A percentile compares a stretch with the other conserved stretches of the same genome.
Conservation (phyloP, 1,140 invertebrate genomes). For the Holotrichia oblita region DNA sequence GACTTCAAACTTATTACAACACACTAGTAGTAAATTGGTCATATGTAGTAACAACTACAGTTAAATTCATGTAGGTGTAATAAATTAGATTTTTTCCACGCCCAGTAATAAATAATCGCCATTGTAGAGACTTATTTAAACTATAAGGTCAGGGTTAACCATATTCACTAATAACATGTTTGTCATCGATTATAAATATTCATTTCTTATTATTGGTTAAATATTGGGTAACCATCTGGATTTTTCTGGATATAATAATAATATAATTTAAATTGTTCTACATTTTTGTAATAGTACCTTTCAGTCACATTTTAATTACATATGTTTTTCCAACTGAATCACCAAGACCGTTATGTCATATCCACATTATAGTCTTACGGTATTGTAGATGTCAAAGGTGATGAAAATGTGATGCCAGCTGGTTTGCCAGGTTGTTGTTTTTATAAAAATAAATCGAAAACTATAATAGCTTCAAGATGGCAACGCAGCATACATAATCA, state of each 20-base stretch:
- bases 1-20: too few species aligned
- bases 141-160: neutral
- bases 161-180: neutral
- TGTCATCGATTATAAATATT: too few species aligned
- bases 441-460: neutral
- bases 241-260: too few species aligned
- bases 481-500: too few species aligned
- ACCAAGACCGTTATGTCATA: neutral
- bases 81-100: constrained; percentile 5
- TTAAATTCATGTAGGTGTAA: constrained; percentile 1
- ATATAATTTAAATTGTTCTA: too few species aligned
- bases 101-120: constrained; percentile 2
- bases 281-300: too few species aligned
- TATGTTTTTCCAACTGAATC: too few species aligned
- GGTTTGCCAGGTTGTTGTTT: neutral
- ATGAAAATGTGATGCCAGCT: neutral
- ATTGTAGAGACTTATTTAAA: neutral
- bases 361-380: neutral
- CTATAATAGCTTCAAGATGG: neutral
- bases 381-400: neutral
- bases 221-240: too few species aligned
- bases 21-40: too few species aligned
- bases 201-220: too few species aligned
- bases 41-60: neutral
- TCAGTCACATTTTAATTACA: too few species aligned